Evolutionary conservation across 2,113 vertebrate species (phyloP), one percentile per base, ranked within the genome.

Genomic region (Progne subis): DNA sequence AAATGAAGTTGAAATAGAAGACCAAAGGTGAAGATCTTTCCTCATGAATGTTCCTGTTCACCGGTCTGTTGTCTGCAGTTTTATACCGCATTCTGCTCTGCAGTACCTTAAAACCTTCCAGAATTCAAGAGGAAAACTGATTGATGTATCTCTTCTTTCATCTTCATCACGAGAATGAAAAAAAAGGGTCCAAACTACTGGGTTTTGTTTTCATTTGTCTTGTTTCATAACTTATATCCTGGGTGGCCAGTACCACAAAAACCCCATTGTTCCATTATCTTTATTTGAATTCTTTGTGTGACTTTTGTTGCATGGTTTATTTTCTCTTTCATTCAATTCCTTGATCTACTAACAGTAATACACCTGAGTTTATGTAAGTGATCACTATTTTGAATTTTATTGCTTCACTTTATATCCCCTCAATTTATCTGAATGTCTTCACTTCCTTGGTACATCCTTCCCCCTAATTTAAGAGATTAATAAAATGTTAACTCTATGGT

Each of bases 361-460:
- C 37, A 87, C 61, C 72, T 87, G 83, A 86, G 14, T 71, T 95
- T 50, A 92, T 64, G 76, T 47, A 96, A 95, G 93, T 94, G 12
- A 37, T 80, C 21, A 6, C 49, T 86, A 50, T 71, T 93, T 90
- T 82, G 65, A 82, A 88, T 94, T 96, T 84, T 95, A 92, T 92
- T 96, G 53, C 90, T 78, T 67, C 28, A 6, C 29, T 92, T 94
- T 53, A 65, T 95, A 88, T 88, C 71, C 64, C 65, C 72, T 88
- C 59, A 59, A 76, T 88, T 96, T 86, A 46, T 72, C 60, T 88
- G 88, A 64, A 86, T 90, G 90, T 93, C 80, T 83, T 95, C 94
- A 86, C 92, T 94, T 88, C 46, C 61, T 83, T 94, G 68, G 65
- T 72, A 88, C 60, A 96, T 81, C 61, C 88, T 93, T 84, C 18